A percentile compares a stretch with the other conserved stretches of the same genome.
These are phyloP conservation scores for Malthinus seriepunctatus DNA, from an alignment of 2,888 invertebrate genomes.

Conservation along the genomic window DNA sequence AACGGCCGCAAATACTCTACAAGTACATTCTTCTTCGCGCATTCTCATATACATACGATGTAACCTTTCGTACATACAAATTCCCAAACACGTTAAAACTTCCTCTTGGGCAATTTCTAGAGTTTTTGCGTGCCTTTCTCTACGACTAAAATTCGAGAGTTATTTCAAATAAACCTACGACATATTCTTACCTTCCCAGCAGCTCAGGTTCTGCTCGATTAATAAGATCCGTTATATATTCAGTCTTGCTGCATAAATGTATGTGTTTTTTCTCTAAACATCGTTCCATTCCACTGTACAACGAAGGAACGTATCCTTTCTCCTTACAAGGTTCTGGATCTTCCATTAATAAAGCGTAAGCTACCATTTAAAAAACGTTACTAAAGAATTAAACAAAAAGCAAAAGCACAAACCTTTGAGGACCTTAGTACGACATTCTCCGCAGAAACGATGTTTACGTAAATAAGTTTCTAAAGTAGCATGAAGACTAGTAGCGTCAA, in stretches of 20 bases:
- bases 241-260: slow-evolving; percentile 85
- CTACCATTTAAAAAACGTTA: slow-evolving; percentile 53
- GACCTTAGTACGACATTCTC: slow-evolving; percentile 92
- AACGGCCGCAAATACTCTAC: slow-evolving; percentile 88
- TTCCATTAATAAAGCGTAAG: slow-evolving; percentile 85
- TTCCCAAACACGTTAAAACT: slow-evolving; percentile 91
- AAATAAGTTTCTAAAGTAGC: slow-evolving; percentile 88
- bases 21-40: slow-evolving; percentile 91
- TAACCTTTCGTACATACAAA: slow-evolving; percentile 89
- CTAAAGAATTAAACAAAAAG: slow-evolving; percentile 45
- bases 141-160: slow-evolving; percentile 67
- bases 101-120: slow-evolving; percentile 96
- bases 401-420: slow-evolving; percentile 49
- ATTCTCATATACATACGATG: slow-evolving; percentile 85
- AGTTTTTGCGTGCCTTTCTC: slow-evolving; percentile 95
- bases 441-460: slow-evolving; percentile 91
- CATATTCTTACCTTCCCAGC: slow-evolving; percentile 69
- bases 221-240: slow-evolving; percentile 86
- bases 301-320: slow-evolving; percentile 84
- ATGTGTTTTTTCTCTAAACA: slow-evolving; percentile 86
- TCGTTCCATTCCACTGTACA: slow-evolving; percentile 85
- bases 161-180: no score
- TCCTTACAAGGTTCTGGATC: slow-evolving; percentile 83
- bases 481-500: slow-evolving; percentile 82
- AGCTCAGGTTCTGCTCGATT: slow-evolving; percentile 90